These are phyloP conservation scores for Microhierax caerulescens DNA, from an alignment of 2,797 vertebrate species.

Conservation along the genomic window DNA sequence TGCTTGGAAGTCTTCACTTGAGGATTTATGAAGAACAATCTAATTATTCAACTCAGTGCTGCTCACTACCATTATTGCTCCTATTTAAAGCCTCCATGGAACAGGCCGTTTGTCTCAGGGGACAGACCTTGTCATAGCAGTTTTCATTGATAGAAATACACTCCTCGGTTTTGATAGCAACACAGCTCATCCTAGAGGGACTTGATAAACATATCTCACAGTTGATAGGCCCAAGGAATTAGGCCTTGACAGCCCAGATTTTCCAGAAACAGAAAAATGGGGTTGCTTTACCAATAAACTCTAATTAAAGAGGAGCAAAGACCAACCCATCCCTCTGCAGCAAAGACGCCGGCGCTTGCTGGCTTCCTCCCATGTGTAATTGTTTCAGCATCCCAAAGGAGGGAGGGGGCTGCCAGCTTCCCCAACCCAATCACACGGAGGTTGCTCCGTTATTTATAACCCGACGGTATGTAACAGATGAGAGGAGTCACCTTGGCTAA, in stretches of 20 bases:
- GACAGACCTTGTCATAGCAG: conserved; percentile 61
- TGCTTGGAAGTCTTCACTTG: conserved; percentile 48
- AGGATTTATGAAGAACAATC: conserved; percentile 74
- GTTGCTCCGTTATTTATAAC: conserved; percentile 47
- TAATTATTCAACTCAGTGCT: conserved; percentile 72
- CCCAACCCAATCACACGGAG: background rate
- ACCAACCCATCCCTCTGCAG: background rate
- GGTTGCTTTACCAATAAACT: background rate
- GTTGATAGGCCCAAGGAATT: conserved; percentile 21
- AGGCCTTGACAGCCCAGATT: background rate
- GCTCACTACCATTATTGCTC: conserved; percentile 63
- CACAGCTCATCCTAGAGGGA: conserved; percentile 14
- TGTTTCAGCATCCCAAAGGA: background rate
- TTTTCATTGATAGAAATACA: conserved; percentile 62
- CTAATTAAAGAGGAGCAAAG: background rate
- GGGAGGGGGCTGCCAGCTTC: background rate
- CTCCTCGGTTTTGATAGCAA: conserved; percentile 44
- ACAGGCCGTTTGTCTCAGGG: conserved; percentile 68
- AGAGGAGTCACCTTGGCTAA: conserved; percentile 58
- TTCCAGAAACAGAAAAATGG: conserved; percentile 25
- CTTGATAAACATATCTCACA: conserved; percentile 53
- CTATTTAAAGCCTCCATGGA: conserved; percentile 69
- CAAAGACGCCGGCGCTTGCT: background rate
- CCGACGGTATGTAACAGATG: conserved; percentile 28
- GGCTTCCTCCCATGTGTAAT: background rate